Evolutionary conservation across 64 coral and sea anemone genomes (phyloP).

Genomic region (Montipora capricornis): DNA sequence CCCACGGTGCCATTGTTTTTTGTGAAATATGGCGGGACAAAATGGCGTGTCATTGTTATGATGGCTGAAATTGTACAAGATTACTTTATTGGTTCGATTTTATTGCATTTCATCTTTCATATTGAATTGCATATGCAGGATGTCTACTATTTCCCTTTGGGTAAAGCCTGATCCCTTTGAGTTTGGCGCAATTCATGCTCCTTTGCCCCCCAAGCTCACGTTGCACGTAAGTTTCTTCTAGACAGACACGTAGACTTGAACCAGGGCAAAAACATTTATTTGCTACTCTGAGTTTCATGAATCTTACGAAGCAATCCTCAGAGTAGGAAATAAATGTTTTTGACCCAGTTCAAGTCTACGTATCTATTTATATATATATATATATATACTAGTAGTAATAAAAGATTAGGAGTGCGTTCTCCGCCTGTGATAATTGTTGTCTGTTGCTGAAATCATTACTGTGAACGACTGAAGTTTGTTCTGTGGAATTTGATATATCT

Average conservation of each 20-base stretch:
- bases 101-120: background rate
- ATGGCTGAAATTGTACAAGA: background rate
- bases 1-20: background rate
- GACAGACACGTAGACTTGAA: background rate
- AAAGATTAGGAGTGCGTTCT: no score
- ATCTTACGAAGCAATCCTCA: no score
- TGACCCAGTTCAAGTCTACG: no score
- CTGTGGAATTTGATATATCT: no score
- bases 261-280: no score
- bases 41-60: constrained; percentile 43
- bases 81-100: background rate
- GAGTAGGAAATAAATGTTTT: no score
- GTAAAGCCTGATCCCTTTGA: constrained; percentile 95
- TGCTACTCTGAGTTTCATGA: no score
- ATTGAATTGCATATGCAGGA: background rate
- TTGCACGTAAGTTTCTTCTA: constrained; percentile 70
- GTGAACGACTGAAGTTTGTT: no score
- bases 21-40: background rate
- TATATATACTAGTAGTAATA: no score
- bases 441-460: no score
- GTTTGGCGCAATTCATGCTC: constrained; percentile 95
- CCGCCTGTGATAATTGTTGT: no score
- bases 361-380: no score
- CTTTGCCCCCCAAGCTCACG: constrained; percentile 91
- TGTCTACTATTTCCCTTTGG: constrained; percentile 83